A percentile compares a stretch with the other conserved stretches of the same genome.
Conservation (phyloP, 2,113 vertebrate genomes). For the Pampusana beccarii region DNA sequence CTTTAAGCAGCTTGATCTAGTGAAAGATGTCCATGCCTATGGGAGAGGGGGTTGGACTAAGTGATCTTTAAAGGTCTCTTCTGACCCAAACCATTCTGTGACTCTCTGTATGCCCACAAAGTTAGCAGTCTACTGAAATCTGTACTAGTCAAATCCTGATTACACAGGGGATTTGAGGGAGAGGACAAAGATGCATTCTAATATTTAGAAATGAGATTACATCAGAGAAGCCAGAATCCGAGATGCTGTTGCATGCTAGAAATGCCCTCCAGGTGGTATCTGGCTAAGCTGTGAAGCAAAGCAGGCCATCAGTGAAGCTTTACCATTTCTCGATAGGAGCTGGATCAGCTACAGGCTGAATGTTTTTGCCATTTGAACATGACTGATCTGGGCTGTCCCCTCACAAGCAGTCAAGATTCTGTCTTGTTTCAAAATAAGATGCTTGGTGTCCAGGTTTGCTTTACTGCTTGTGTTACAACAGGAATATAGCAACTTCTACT, state of each 20-base stretch:
- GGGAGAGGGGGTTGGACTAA: accelerated
- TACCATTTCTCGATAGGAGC: background rate
- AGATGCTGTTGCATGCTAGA: background rate
- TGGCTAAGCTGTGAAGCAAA: background rate
- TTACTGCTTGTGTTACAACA: background rate
- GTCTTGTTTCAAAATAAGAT: background rate
- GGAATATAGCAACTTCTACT: background rate
- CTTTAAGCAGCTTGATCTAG: background rate
- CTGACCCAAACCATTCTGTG: background rate
- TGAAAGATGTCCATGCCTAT: background rate
- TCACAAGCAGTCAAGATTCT: background rate
- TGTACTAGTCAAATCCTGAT: background rate
- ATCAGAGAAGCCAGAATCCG: background rate
- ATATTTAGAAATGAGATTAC: background rate
- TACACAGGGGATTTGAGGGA: background rate
- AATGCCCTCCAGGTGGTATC: background rate
- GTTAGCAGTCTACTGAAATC: background rate
- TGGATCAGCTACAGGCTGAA: background rate
- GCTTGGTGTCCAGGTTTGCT: background rate
- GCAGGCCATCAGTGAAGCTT: background rate
- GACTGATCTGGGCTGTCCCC: background rate
- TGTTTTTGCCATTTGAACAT: background rate
- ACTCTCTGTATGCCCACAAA: background rate
- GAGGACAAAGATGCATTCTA: background rate
- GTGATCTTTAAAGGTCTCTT: background rate